A percentile compares a stretch with the other conserved stretches of the same genome.
Evolutionary conservation across 2,888 invertebrate genomes (phyloP).

Genomic region (Acheta domesticus): DNA sequence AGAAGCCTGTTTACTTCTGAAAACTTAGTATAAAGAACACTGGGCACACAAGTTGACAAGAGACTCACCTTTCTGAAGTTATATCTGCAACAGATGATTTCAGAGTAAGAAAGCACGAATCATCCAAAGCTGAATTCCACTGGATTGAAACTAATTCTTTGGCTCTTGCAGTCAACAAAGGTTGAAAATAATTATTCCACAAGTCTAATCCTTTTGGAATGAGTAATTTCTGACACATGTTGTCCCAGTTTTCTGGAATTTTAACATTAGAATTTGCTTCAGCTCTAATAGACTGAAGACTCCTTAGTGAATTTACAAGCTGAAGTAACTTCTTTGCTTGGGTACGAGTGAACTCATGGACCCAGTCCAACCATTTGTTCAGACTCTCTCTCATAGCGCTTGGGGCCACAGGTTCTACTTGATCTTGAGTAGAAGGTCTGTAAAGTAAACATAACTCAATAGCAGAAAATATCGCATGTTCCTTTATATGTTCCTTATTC

Average conservation of each 20-base stretch:
- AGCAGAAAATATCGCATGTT: too few relatives aligned
- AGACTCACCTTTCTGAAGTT: too few relatives aligned
- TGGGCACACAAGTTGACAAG: too few relatives aligned
- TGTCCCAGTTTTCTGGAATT: slow-evolving; percentile 58
- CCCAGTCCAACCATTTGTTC: slow-evolving; percentile 63
- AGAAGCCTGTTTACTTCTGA: too few relatives aligned
- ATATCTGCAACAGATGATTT: neutral
- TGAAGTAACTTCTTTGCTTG: slow-evolving; percentile 60
- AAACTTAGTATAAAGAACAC: too few relatives aligned
- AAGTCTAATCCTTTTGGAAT: slow-evolving; percentile 59
- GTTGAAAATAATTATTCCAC: slow-evolving; percentile 71
- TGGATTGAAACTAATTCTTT: slow-evolving; percentile 56
- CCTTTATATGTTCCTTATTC: too few relatives aligned
- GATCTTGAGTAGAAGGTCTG: slow-evolving; percentile 34
- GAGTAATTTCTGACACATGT: slow-evolving; percentile 58
- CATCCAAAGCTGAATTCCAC: slow-evolving; percentile 46
- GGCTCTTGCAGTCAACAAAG: slow-evolving; percentile 66
- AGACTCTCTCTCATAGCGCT: slow-evolving; percentile 50
- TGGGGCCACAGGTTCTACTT: slow-evolving; percentile 41
- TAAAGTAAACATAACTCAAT: neutral
- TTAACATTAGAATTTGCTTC: slow-evolving; percentile 63
- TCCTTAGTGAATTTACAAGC: slow-evolving; percentile 65
- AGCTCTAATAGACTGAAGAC: slow-evolving; percentile 67
- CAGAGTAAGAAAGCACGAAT: slow-evolving; percentile 31
- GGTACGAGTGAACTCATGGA: slow-evolving; percentile 55